Evolutionary conservation across 2,113 vertebrate genomes (phyloP).

Genomic region (Albula goreensis): DNA sequence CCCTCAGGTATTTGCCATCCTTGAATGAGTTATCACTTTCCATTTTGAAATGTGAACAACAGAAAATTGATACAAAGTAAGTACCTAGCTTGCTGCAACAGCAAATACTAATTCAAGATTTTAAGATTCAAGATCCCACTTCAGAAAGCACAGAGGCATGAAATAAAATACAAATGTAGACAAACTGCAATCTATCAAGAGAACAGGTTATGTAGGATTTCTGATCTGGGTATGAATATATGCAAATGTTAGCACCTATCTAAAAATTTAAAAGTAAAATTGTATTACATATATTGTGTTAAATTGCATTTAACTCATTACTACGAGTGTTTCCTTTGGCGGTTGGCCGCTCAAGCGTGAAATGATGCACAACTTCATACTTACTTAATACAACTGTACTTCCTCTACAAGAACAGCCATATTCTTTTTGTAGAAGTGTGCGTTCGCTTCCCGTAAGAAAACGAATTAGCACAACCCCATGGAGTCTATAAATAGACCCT

Average conservation of each 20-base stretch:
- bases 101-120: background rate
- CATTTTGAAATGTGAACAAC: background rate
- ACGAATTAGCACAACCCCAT: background rate
- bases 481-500: background rate
- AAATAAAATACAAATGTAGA: background rate
- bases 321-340: background rate
- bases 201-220: background rate
- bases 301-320: background rate
- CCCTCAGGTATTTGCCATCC: background rate
- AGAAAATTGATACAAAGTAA: background rate
- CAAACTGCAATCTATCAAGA: background rate
- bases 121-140: background rate
- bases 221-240: background rate
- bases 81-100: background rate
- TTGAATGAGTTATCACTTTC: background rate
- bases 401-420: background rate
- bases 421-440: background rate
- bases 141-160: background rate
- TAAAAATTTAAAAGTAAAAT: background rate
- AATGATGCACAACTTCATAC: background rate
- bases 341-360: background rate
- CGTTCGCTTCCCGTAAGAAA: background rate
- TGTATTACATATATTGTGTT: background rate
- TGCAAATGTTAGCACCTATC: background rate
- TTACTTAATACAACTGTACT: background rate